Evolutionary conservation across 2,113 vertebrate genomes (phyloP), one percentile per base, ranked within the genome.

Genomic region (Gadus chalcogrammus): DNA sequence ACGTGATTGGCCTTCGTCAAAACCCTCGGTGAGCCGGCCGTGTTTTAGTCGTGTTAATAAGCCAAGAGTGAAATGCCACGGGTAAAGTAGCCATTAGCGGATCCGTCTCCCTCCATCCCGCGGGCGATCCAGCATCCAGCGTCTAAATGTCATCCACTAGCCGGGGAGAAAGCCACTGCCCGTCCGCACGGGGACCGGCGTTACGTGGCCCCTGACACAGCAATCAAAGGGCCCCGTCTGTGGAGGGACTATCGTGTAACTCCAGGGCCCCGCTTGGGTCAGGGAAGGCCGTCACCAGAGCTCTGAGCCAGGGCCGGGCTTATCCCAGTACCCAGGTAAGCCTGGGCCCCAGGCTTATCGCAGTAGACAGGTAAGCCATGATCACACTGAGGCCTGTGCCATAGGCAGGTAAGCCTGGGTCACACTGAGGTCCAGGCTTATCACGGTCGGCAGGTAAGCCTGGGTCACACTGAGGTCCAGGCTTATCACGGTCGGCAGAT

Each of bases 211-310:
- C 74, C 71, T 88, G 88, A 90, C 88, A 86, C 77, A 76, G 73
- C 78, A 85, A 91, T 92, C 90, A 80, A 92, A 91, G 84, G 75
- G 67, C 69, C 70, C 68, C 71, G 85, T 89, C 84, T 86, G 85
- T 79, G 75, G 78, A 76, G 82, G 82, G 82, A 85, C 81, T 85
- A 73, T 73, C 70, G 77, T 71, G 78, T 78, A 84, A 73, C 79
- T 83, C 73, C 65, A 15, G 60, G 74, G 65, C 61, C 72, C 68
- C 74, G 38, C 63, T 80, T 81, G 76, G 80, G 77, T 79, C 62
- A 67, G 65, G 68, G 62, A 75, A 68, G 69, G 84, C 48, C 64
- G 72, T 84, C 87, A 87, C 78, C 69, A 69, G 74, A 90, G 71
- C 71, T 69, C 24, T 62, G 66, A 73, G 74, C 75, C 79, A 35